phyloP scores from a whole-genome alignment of 2,113 vertebrate species.

The Syngnathus floridae region DNA sequence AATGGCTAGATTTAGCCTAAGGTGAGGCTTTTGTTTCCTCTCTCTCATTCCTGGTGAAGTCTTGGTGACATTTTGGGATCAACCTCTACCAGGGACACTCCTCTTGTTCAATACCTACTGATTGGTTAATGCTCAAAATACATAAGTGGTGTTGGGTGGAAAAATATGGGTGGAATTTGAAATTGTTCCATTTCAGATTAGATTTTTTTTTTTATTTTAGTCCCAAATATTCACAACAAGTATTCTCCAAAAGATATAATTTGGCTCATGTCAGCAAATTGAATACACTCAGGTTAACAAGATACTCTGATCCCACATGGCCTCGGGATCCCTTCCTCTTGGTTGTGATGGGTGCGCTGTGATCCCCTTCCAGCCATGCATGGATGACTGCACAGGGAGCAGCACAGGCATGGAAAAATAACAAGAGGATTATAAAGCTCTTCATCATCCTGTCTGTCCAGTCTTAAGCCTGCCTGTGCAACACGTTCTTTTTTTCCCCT shows the following conservation, averaged over 20 bases:
- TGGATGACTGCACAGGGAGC: conserved; percentile 59
- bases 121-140: too few species aligned
- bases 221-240: not conserved
- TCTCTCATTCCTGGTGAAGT: conserved; percentile 49
- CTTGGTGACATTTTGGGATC: conserved; percentile 42
- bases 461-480: conserved; percentile 37
- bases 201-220: not conserved
- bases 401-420: conserved; percentile 39
- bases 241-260: conserved; percentile 6
- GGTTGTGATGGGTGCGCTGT: conserved; percentile 29
- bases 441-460: conserved; percentile 46
- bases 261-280: not conserved
- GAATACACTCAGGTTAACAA: conserved; percentile 40
- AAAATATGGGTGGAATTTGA: not conserved
- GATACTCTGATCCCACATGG: conserved; percentile 26
- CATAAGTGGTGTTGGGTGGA: too few species aligned
- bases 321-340: conserved; percentile 48
- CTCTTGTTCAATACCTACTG: not conserved
- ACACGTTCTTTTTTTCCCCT: conserved; percentile 3
- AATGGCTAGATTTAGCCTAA: conserved; percentile 50
- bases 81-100: not conserved
- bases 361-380: conserved; percentile 49
- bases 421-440: conserved; percentile 50
- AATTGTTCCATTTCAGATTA: not conserved
- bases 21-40: conserved; percentile 57